Base-by-base conservation (phyloP, 2,888 invertebrate genomes). In the Noctua pronuba region DNA sequence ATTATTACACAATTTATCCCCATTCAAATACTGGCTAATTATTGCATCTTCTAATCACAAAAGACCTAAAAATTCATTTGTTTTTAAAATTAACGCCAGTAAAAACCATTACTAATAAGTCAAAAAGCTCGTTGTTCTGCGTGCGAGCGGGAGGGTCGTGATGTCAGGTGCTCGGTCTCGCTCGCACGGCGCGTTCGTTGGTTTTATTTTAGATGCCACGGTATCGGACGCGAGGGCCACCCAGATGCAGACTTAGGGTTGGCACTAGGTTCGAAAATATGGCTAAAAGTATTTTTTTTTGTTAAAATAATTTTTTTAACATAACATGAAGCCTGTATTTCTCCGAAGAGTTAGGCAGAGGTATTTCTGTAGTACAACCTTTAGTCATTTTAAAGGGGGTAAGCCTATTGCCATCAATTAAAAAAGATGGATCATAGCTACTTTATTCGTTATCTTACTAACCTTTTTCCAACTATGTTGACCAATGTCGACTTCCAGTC, bases 201-300 rank as follows among this genome's bases (percentile, higher is more conserved):
- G 92, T 95, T 95, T 95, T 95, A 94, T 94, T 94, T 92, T 91
- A 88, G 85, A 89, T 93, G 94, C 92, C 91, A 90, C 86, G 91
- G 90, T 93, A 93, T 95, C 93, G 91, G 94, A 95, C 92, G 91
- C 83, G 89, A 84, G 90, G 96, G 92, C 96, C 96, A 96, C 96
- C 96, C 96, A 96, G 94, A 92, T 88, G 90, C 87, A 21, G 38
- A 1, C 2, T 0, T 93, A 96, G 95, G 96, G 96, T 67, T 95
- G 94, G 0, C 91, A 82, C 70, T 49, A 13, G 18, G 0, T 10
- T 62, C 1, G 2, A 60, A 24, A 75, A 28, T 0, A 13, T 66
- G 38, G 6, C 2, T 35, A 5, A 35, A 62, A 41, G 11, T 13
- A 41, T 41, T 41, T 41, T 41, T 41, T 41, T 41, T 41, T 41